phyloP scores from a whole-genome alignment of 1,140 invertebrate genomes.

The Heliconius hermathena region DNA sequence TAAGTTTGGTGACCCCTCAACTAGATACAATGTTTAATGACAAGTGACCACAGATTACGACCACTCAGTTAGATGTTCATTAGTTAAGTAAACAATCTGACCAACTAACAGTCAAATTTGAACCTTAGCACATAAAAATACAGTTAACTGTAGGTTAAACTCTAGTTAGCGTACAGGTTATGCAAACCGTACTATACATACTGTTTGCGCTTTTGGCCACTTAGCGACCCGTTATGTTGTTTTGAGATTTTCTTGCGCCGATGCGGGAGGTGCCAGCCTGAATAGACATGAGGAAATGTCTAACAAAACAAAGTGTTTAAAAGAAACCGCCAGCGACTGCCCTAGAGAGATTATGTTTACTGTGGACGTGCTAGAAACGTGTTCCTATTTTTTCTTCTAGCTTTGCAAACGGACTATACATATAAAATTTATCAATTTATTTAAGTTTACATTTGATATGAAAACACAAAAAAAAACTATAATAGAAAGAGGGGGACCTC shows the following conservation, averaged over 20 bases:
- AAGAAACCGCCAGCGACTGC: constrained; percentile 10
- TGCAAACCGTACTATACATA: constrained; percentile 39
- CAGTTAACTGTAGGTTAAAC: constrained; percentile 5
- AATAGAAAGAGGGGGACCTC: too few species aligned
- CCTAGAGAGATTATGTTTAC: background rate
- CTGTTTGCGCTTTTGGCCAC: constrained; percentile 50
- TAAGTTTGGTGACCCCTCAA: constrained; percentile 21
- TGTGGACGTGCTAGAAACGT: constrained; percentile 6
- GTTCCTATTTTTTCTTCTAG: constrained; percentile 1
- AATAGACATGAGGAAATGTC: constrained; percentile 12
- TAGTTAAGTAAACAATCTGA: constrained; percentile 48
- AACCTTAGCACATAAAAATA: constrained; percentile 20
- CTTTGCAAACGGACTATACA: background rate
- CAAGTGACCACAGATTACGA: constrained; percentile 49
- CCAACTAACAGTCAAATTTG: constrained; percentile 2
- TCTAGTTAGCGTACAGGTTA: constrained; percentile 23
- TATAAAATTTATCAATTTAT: background rate
- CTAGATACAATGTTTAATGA: constrained; percentile 48
- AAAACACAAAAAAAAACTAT: background rate
- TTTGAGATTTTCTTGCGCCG: constrained; percentile 39
- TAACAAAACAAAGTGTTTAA: constrained; percentile 8
- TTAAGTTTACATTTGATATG: background rate
- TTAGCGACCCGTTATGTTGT: constrained; percentile 48
- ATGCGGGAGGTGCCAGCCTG: constrained; percentile 35
- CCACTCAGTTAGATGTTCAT: constrained; percentile 50